These are phyloP conservation scores for Pyrgus malvae DNA, from an alignment of 2,888 invertebrate species.

Conservation along the genomic window DNA sequence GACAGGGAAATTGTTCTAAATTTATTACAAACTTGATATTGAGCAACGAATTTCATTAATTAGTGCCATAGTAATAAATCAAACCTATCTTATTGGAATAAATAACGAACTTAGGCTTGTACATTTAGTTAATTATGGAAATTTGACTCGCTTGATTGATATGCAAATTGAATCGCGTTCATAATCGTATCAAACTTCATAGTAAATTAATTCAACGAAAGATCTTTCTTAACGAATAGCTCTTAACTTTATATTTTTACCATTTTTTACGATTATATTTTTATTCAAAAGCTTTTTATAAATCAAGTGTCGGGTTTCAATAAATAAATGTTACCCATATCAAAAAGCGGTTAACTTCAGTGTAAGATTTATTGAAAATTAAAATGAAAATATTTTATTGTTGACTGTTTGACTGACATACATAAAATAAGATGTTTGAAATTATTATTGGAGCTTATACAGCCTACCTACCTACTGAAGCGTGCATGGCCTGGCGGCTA, in stretches of 20 bases:
- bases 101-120: conserved; percentile 16
- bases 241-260: not conserved
- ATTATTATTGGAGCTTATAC: too few species aligned
- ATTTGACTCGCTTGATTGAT: conserved; percentile 19
- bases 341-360: too few species aligned
- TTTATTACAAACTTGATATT: conserved; percentile 17
- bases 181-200: not conserved
- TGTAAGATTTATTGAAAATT: too few species aligned
- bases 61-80: conserved; percentile 16
- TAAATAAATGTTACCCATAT: too few species aligned
- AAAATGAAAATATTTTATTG: too few species aligned
- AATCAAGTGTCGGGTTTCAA: too few species aligned
- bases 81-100: conserved; percentile 15
- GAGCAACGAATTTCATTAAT: conserved; percentile 13
- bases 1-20: conserved; percentile 18
- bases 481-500: too few species aligned
- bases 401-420: too few species aligned
- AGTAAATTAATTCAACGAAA: conserved; percentile 8
- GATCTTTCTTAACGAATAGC: not conserved
- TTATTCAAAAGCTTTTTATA: too few species aligned
- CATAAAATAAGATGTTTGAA: too few species aligned
- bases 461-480: too few species aligned
- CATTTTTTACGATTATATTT: too few species aligned
- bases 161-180: conserved; percentile 21
- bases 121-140: conserved; percentile 24